Evolutionary conservation across 2,888 invertebrate genomes (phyloP).

Genomic region (Drosophila kuntzei): DNA sequence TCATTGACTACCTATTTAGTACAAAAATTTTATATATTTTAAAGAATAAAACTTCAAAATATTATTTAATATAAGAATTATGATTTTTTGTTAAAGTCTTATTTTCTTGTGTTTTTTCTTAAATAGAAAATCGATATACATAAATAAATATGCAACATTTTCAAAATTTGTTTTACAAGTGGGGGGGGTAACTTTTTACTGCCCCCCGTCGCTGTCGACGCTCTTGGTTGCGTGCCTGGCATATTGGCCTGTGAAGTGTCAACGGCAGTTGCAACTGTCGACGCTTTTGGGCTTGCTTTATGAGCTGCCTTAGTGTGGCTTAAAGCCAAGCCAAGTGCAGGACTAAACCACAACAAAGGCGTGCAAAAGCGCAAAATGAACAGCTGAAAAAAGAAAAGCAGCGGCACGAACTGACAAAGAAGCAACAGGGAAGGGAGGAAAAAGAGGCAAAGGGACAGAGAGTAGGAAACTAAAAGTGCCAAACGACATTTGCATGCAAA

Average conservation of each 20-base stretch:
- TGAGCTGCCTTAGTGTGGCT: constrained; percentile 59
- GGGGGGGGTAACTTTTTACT: not conserved
- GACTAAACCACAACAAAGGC: constrained; percentile 76
- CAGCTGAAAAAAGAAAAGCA: constrained; percentile 31
- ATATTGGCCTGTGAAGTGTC: constrained; percentile 77
- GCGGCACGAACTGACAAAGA: constrained; percentile 18
- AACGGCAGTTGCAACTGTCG: constrained; percentile 73
- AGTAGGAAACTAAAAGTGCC: constrained; percentile 61
- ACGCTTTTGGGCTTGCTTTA: constrained; percentile 69
- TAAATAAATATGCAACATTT: too few relatives aligned
- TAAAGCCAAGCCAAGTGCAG: constrained; percentile 68
- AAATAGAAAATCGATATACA: too few relatives aligned
- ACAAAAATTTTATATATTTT: too few relatives aligned
- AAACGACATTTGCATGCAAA: constrained; percentile 81
- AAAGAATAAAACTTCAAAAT: too few relatives aligned
- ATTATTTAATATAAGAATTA: too few relatives aligned
- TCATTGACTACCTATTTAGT: too few relatives aligned
- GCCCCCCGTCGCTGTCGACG: not conserved
- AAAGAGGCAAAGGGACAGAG: too few relatives aligned
- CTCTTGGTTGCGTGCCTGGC: constrained; percentile 64
- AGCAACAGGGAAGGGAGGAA: not conserved
- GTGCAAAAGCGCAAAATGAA: constrained; percentile 70
- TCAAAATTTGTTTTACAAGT: too few relatives aligned
- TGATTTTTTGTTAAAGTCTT: too few relatives aligned
- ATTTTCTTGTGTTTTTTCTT: too few relatives aligned